Evolutionary conservation across 2,888 invertebrate genomes (phyloP).

Genomic region (Rhabditoides inermis): DNA sequence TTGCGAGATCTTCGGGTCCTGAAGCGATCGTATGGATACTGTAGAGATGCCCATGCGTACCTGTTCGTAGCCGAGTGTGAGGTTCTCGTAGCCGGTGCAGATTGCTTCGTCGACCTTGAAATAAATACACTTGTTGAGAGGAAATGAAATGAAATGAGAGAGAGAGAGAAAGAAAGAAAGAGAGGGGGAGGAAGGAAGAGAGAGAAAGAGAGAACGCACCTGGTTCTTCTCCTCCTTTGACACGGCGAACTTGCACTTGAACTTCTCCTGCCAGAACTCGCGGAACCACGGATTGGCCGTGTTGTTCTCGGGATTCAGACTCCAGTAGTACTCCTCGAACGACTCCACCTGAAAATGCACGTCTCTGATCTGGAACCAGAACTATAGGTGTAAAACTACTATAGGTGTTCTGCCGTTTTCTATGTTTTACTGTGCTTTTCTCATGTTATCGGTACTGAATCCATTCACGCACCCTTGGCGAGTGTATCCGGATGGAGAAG

Average conservation of each 20-base stretch:
- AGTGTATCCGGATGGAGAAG: slow-evolving; percentile 69
- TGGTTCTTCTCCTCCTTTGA: slow-evolving; percentile 36
- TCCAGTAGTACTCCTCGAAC: slow-evolving; percentile 65
- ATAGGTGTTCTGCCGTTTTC: not conserved
- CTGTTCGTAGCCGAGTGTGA: slow-evolving; percentile 47
- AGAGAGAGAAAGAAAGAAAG: not conserved
- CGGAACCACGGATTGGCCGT: slow-evolving; percentile 67
- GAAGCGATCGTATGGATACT: slow-evolving; percentile 7
- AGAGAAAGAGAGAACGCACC: not conserved
- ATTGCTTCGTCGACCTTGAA: slow-evolving; percentile 22
- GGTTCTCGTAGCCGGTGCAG: slow-evolving; percentile 46
- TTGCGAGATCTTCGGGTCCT: slow-evolving; percentile 71
- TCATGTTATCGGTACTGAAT: not conserved
- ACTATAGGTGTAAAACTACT: not conserved
- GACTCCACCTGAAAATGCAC: slow-evolving; percentile 24
- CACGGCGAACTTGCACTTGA: slow-evolving; percentile 57
- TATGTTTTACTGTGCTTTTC: not conserved
- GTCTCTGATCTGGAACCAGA: not conserved
- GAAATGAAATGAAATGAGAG: not conserved
- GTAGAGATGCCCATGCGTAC: not conserved
- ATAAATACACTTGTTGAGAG: not conserved
- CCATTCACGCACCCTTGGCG: slow-evolving; percentile 60
- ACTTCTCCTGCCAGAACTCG: slow-evolving; percentile 71
- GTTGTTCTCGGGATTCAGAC: slow-evolving; percentile 63
- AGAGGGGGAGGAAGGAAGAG: not conserved